Conservation (phyloP, 2,888 invertebrate species). For the Drosophila mimica region DNA sequence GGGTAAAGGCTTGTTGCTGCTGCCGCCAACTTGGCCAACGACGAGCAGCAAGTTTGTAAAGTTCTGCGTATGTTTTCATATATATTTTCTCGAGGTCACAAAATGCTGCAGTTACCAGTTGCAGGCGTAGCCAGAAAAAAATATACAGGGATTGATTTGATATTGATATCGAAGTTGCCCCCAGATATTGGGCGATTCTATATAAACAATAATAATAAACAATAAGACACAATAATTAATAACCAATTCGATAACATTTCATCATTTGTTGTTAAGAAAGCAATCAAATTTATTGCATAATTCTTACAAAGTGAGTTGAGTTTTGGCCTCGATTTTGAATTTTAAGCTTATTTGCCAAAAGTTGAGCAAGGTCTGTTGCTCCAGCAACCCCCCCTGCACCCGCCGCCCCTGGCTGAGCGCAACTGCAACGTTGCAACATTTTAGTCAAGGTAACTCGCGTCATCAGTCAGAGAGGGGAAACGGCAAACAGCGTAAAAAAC, state of each 20-base stretch:
- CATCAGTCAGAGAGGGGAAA: conserved; percentile 30
- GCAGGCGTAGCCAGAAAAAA: conserved; percentile 1
- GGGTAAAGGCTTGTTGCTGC: conserved; percentile 23
- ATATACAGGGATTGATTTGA: neutral
- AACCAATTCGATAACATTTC: neutral
- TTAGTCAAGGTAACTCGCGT: conserved; percentile 52
- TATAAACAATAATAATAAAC: neutral
- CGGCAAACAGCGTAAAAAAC: conserved; percentile 18
- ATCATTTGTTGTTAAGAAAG: neutral
- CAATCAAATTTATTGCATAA: neutral
- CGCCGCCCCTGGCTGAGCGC: conserved; percentile 7
- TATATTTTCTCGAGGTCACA: conserved; percentile 6
- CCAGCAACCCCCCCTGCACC: neutral
- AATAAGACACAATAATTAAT: neutral
- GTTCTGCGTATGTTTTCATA: conserved; percentile 35
- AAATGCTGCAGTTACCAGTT: conserved; percentile 4
- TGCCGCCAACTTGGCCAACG: conserved; percentile 45
- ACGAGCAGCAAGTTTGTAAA: conserved; percentile 35
- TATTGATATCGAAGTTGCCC: neutral
- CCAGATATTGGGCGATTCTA: neutral
- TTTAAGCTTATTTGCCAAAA: neutral
- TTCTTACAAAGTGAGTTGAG: neutral
- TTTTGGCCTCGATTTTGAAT: neutral
- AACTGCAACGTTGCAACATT: conserved; percentile 27
- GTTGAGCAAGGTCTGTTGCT: neutral